Percentiles rank a stretch among this genome's conserved stretches.
phyloP scores from a whole-genome alignment of 2,113 vertebrate genomes.

The Cheirogaleus medius region DNA sequence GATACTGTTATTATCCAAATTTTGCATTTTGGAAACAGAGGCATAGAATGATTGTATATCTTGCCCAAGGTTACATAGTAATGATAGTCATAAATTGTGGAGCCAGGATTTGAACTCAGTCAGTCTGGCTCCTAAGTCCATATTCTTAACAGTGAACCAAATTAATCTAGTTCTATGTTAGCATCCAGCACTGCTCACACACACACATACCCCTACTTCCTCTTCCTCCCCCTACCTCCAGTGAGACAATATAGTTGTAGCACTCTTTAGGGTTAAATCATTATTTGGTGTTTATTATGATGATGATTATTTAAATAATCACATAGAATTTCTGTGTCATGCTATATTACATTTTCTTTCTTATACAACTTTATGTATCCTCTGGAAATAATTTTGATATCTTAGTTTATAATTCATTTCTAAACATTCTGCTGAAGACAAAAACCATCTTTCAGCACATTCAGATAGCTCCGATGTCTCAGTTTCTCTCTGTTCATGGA shows the following conservation, averaged over 20 bases:
- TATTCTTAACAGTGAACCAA: not conserved
- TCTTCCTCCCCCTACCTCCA: not conserved
- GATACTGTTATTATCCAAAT: not conserved
- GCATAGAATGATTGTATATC: not conserved
- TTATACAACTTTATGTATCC: not conserved
- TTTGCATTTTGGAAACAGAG: slow-evolving; percentile 19
- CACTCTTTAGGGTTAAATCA: not conserved
- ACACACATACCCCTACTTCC: not conserved
- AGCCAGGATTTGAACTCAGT: not conserved
- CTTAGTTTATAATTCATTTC: not conserved
- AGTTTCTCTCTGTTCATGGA: not conserved
- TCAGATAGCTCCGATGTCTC: not conserved
- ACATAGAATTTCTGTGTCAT: not conserved
- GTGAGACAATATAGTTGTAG: not conserved
- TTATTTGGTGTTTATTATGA: not conserved
- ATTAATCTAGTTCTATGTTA: not conserved
- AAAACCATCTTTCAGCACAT: not conserved
- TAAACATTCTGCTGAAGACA: not conserved
- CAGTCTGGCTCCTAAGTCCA: not conserved
- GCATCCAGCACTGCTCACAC: not conserved
- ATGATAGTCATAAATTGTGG: not conserved
- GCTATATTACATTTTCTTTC: not conserved
- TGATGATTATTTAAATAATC: not conserved
- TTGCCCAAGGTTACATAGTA: not conserved
- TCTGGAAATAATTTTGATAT: not conserved